Base-by-base conservation (phyloP, 1,140 invertebrate species). In the Apis dorsata region DNA sequence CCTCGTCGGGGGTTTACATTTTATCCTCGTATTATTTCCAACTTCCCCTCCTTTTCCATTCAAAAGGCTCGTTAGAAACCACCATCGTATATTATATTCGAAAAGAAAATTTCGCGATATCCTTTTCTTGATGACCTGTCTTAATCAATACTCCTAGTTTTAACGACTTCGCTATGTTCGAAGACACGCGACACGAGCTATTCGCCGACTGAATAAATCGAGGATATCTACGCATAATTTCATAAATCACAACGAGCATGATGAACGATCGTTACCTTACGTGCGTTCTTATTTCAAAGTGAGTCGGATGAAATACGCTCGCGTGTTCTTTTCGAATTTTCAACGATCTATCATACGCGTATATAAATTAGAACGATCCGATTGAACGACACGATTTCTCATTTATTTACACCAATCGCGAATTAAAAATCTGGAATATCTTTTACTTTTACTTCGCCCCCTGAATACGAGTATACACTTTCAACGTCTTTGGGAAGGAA, bases 211-310 rank as follows among this genome's bases (percentile, higher is more conserved):
- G 59, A 81, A 66, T 57, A 73, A 59, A 74, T 19, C 24, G 72
- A 73, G 63, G 75, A 81, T 68, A 55, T 53, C 51, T 68, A 15
- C 51, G 79, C 74, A 75, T 87, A 88, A 88, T 85, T 83, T 80
- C 74, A 83, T 88, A 87, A 87, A 87, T 87, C 86, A 86, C 76
- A n/a, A 70, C 28, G 76, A 77, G 70, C 80, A 80, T 86, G 86
- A 87, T 74, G 86, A 84, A 87, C 85, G 86, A 79, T 81, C 76
- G 55, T 49, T 53, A 63, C 60, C 63, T 68, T 72, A 65, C 76
- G 71, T 17, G 4, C 77, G 34, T 72, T 49, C 53, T 70, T 44
- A 7, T 49, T 19, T 12, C 77, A 28, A 72, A 74, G 74, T 75
- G 63, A 44, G 34, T n/a, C 65, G 75, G 28, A 62, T 74, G 80